Percentiles rank a stretch among this genome's conserved stretches.
Evolutionary conservation across 2,113 vertebrate species (phyloP).

Genomic region (Egretta garzetta): DNA sequence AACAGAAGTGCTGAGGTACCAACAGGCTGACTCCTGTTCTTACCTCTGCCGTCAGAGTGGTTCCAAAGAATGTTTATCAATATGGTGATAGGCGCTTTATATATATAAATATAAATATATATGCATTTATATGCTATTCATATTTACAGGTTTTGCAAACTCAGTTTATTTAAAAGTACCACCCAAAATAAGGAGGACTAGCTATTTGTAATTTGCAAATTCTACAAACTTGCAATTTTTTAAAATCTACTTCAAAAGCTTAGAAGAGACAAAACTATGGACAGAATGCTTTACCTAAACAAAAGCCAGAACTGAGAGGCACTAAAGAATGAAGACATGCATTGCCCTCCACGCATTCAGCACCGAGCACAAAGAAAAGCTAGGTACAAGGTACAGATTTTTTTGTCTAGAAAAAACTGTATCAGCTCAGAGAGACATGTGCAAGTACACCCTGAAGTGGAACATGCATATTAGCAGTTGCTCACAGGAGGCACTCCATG

Average conservation of each 20-base stretch:
- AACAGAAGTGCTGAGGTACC: no score
- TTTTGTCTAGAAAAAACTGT: not conserved
- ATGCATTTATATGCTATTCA: not conserved
- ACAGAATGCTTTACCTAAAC: not conserved
- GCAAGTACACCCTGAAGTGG: not conserved
- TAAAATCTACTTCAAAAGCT: not conserved
- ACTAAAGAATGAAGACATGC: not conserved
- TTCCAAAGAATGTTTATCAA: no score
- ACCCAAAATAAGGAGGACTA: not conserved
- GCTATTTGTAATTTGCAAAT: not conserved
- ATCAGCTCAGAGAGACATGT: not conserved
- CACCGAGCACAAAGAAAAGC: not conserved
- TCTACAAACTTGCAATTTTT: not conserved
- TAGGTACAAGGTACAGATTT: not conserved
- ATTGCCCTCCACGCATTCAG: not conserved
- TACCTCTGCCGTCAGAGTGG: no score
- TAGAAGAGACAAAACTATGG: not conserved
- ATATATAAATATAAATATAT: no score
- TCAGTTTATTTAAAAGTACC: not conserved
- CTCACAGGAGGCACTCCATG: not conserved
- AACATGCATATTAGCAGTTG: not conserved
- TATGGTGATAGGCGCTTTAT: no score
- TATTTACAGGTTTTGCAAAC: not conserved
- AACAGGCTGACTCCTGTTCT: no score
- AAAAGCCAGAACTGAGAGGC: not conserved